phyloP scores from a whole-genome alignment of 2,888 invertebrate species.

The Pterostichus niger region DNA sequence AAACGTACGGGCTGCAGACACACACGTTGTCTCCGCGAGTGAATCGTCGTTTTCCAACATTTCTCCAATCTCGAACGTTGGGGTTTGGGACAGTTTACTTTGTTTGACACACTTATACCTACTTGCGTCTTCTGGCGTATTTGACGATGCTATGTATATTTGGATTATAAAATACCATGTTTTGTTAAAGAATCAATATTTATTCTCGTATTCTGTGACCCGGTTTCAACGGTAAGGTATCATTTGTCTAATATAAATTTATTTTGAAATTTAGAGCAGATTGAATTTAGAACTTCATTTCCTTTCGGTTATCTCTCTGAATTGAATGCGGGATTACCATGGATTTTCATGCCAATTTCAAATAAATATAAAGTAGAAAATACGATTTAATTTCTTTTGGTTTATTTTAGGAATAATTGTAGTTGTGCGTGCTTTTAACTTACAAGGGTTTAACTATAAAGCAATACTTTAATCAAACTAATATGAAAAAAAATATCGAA shows the following conservation, averaged over 20 bases:
- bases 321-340: conserved; percentile 9
- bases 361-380: background rate
- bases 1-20: too few relatives aligned
- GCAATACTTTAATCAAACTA: too few relatives aligned
- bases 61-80: too few relatives aligned
- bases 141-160: conserved; percentile 41
- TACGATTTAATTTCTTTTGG: conserved; percentile 5
- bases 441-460: too few relatives aligned
- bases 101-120: conserved; percentile 30
- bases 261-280: conserved; percentile 19
- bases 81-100: background rate
- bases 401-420: conserved; percentile 7
- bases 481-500: too few relatives aligned
- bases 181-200: conserved; percentile 49
- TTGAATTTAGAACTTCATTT: conserved; percentile 1
- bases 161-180: conserved; percentile 41
- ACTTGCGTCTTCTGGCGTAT: conserved; percentile 14
- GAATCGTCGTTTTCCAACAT: too few relatives aligned
- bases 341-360: conserved; percentile 9
- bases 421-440: background rate
- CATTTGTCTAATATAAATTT: conserved; percentile 27
- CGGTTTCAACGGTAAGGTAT: conserved; percentile 13
- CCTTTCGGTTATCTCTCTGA: conserved; percentile 8
- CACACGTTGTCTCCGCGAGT: too few relatives aligned
- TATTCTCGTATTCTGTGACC: conserved; percentile 32